Conservation (phyloP, 1,140 invertebrate genomes). For the Drosophila saltans region DNA sequence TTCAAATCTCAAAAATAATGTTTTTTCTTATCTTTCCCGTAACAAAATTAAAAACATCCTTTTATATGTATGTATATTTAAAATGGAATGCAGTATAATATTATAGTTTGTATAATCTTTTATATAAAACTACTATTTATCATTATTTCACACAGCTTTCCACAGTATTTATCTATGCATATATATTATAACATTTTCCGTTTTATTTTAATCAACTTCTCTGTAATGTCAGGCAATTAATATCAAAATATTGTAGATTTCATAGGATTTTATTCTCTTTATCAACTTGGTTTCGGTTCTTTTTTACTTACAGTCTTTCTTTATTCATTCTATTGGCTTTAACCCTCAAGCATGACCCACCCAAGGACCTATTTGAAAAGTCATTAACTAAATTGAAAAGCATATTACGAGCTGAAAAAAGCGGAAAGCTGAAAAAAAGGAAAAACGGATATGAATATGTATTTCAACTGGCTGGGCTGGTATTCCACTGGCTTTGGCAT, state of each 20-base stretch:
- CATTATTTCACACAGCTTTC: constrained; percentile 11
- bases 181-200: constrained; percentile 9
- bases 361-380: constrained; percentile 43
- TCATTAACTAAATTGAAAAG: constrained; percentile 77
- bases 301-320: constrained; percentile 45
- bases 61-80: too few species aligned
- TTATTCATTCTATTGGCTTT: constrained; percentile 15
- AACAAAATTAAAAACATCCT: too few species aligned
- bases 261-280: not conserved
- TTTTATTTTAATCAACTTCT: constrained; percentile 19
- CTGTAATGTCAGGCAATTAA: constrained; percentile 24
- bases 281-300: constrained; percentile 21
- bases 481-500: not conserved
- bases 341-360: constrained; percentile 12
- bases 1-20: too few species aligned
- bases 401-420: constrained; percentile 51
- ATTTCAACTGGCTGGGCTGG: constrained; percentile 44
- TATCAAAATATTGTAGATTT: constrained; percentile 55
- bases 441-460: constrained; percentile 14
- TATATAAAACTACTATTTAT: constrained; percentile 14
- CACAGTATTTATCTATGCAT: not conserved
- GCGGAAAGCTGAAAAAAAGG: constrained; percentile 8
- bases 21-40: too few species aligned
- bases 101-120: too few species aligned
- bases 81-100: too few species aligned